phyloP scores from a whole-genome alignment of 2,113 vertebrate genomes.

The Brevimyrus niger region DNA sequence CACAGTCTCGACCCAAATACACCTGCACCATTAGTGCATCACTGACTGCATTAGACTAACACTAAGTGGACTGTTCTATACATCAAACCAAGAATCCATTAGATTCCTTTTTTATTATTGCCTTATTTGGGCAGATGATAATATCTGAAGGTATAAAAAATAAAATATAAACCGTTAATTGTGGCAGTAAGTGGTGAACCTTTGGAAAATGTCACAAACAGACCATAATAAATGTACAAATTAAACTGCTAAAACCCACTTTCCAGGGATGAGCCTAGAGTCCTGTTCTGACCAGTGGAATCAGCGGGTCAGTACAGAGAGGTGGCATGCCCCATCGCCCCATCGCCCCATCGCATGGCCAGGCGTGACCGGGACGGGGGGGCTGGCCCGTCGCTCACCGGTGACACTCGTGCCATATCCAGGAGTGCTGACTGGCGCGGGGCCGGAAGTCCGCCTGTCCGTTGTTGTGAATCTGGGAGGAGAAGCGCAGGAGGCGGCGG shows the following conservation, averaged over 20 bases:
- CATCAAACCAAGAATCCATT: not conserved
- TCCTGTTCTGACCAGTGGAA: not conserved
- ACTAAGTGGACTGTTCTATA: not conserved
- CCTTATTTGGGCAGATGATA: not conserved
- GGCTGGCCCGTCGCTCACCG: constrained; percentile 50
- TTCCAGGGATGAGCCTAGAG: not conserved
- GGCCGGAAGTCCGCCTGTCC: constrained; percentile 86
- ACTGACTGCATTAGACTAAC: not conserved
- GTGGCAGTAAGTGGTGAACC: not conserved
- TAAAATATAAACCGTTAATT: not conserved
- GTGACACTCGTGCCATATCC: constrained; percentile 96
- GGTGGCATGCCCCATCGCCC: not conserved
- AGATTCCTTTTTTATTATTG: not conserved
- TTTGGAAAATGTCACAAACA: not conserved
- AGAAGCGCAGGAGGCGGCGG: constrained; percentile 87
- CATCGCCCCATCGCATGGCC: not conserved
- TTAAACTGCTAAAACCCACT: not conserved
- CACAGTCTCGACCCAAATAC: not conserved
- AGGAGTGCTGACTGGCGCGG: constrained; percentile 74
- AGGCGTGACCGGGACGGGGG: too few relatives aligned
- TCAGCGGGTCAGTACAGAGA: not conserved
- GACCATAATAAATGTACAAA: not conserved
- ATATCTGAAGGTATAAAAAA: not conserved
- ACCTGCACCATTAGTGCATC: not conserved
- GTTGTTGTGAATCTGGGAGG: constrained; percentile 93